A percentile compares a stretch with the other conserved stretches of the same genome.
Evolutionary conservation across 2,113 vertebrate genomes (phyloP).

Genomic region (Dromiciops gliroides): DNA sequence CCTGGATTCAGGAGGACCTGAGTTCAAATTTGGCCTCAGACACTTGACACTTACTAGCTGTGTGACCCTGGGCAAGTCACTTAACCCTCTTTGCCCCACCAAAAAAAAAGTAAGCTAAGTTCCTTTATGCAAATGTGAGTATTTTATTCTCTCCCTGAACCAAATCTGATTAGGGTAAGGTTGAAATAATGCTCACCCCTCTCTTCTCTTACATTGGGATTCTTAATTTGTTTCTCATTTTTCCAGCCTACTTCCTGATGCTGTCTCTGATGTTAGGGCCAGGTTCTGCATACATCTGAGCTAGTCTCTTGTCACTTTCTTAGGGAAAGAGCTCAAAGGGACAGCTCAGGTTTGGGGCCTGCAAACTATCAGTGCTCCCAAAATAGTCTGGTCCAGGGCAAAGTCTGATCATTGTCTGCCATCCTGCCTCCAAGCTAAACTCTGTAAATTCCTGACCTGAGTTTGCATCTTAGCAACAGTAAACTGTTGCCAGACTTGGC

Average conservation of each 20-base stretch:
- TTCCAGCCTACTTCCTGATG: neutral
- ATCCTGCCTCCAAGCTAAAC: neutral
- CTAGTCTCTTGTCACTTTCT: neutral
- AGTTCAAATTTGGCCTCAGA: too few relatives aligned
- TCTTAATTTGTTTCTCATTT: neutral
- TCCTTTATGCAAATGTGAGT: too few relatives aligned
- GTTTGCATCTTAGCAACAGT: neutral
- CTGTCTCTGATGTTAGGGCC: neutral
- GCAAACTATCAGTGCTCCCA: neutral
- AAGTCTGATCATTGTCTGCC: neutral
- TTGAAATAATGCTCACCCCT: too few relatives aligned
- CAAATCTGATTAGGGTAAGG: too few relatives aligned
- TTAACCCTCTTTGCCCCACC: too few relatives aligned
- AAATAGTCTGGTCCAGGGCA: neutral
- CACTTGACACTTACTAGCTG: too few relatives aligned
- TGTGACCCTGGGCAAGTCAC: too few relatives aligned
- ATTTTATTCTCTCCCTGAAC: too few relatives aligned
- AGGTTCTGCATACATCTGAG: neutral
- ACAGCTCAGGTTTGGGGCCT: neutral
- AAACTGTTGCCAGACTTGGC: neutral
- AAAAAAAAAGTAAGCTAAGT: too few relatives aligned
- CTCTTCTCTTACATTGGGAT: neutral
- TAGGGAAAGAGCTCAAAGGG: neutral
- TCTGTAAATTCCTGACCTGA: neutral
- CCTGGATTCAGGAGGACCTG: too few relatives aligned